Conservation (phyloP, 2,888 invertebrate species). For the Tipula unca region DNA sequence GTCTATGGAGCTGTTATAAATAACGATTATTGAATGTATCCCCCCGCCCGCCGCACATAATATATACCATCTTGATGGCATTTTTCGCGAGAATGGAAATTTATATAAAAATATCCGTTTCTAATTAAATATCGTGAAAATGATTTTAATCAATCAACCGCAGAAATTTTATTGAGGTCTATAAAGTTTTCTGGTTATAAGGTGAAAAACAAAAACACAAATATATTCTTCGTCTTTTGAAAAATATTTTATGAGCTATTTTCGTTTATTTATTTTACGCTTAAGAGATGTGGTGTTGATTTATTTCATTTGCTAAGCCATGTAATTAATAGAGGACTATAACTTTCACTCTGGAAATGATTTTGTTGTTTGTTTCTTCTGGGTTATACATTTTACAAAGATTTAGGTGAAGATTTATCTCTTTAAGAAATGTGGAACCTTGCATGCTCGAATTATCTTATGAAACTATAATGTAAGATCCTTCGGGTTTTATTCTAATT, state of each 20-base stretch:
- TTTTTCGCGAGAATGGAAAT: background rate
- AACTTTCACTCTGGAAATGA: background rate
- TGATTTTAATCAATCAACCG: background rate
- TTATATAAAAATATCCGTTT: background rate
- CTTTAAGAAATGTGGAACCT: too few species aligned
- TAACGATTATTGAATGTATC: background rate
- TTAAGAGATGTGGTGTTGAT: background rate
- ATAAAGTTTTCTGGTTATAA: background rate
- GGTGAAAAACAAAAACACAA: background rate
- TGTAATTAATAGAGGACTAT: background rate
- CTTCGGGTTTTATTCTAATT: too few species aligned
- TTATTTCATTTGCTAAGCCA: background rate
- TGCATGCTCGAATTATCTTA: too few species aligned
- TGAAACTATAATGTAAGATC: too few species aligned
- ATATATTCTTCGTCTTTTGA: background rate
- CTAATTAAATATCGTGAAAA: slow-evolving; percentile 8
- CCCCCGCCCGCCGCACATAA: background rate
- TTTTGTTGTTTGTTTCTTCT: too few species aligned
- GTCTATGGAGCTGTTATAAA: background rate
- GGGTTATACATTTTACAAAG: too few species aligned
- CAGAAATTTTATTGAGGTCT: background rate
- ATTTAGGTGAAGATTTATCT: too few species aligned
- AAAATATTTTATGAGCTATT: background rate
- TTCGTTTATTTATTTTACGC: background rate
- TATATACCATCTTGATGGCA: background rate